phyloP scores from a whole-genome alignment of 1,140 invertebrate species.

The Trialeurodes vaporariorum region DNA sequence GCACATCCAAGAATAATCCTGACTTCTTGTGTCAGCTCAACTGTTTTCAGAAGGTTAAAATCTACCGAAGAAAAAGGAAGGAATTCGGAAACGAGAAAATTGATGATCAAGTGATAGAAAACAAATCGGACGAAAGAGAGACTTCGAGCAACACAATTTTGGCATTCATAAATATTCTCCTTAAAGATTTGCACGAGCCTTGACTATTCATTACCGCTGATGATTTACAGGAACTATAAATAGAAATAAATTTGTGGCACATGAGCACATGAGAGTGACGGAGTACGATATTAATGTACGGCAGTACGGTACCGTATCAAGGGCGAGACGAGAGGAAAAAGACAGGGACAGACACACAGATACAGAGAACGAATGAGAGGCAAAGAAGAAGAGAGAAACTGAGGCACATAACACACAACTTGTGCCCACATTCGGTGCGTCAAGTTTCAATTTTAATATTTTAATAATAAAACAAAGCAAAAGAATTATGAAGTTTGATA shows the following conservation, averaged over 20 bases:
- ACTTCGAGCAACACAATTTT: too few relatives aligned
- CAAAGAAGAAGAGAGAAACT: not conserved
- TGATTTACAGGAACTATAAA: not conserved
- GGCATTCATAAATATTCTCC: too few relatives aligned
- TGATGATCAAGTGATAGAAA: too few relatives aligned
- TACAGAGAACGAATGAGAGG: not conserved
- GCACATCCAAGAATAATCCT: too few relatives aligned
- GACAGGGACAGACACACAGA: too few relatives aligned
- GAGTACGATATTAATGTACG: not conserved
- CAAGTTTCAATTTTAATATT: constrained; percentile 1
- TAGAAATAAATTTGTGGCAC: not conserved
- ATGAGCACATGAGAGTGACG: not conserved
- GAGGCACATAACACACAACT: not conserved
- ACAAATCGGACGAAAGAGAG: too few relatives aligned
- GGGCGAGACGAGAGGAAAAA: not conserved
- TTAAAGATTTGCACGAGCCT: too few relatives aligned
- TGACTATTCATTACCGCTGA: not conserved
- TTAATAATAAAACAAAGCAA: not conserved
- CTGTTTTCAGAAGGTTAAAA: too few relatives aligned
- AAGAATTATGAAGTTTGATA: constrained; percentile 1
- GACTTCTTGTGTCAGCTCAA: too few relatives aligned
- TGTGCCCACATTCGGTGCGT: not conserved
- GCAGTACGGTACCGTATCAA: too few relatives aligned
- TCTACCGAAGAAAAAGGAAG: too few relatives aligned
- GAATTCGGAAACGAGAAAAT: too few relatives aligned